Base-by-base conservation (phyloP, 2,113 vertebrate species). In the Romanogobio albipinnatus region DNA sequence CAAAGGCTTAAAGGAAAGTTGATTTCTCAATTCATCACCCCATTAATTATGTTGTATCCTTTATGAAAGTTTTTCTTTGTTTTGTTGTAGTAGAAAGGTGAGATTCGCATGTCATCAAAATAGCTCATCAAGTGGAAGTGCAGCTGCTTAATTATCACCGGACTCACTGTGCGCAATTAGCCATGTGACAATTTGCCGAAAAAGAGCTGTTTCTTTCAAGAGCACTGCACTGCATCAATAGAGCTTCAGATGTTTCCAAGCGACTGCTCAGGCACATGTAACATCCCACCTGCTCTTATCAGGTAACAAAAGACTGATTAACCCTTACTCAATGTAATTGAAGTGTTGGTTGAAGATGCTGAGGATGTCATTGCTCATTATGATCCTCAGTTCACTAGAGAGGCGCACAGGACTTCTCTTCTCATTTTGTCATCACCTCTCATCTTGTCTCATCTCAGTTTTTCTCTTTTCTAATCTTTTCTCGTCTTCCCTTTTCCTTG, bases 81-180 rank as follows among this genome's bases (percentile, higher is more conserved):
- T 39, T 11, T 45, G 19, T 71, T 43, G 36, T 71, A 11, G 39
- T 24, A 22, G n/a, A 36, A 58, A 71, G 24, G 56, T 61, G 53
- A 76, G n/a, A 64, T 13, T n/a, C 89, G 88, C 88, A 87, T 86
- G 61, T 84, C 87, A 88, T 92, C 88, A 87, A 86, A 92, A 92
- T 88, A 90, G 84, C 70, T 61, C 19, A 56, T 84, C 45, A 51
- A 19, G 84, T 15, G 73, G 6, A 77, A 74, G 84, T 81, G 80
- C 87, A 88, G 84, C 84, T 84, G 66, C 89, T 84, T 90, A 85
- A 89, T 89, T 81, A 5, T 88, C 86, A 79, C 87, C 86, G 64
- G 88, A 89, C 36, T 74, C 39, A 39, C 45, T 43, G 66, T 86
- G 84, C 87, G 73, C 87, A 92, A 91, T 93, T 92, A 93, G 33